A percentile compares a stretch with the other conserved stretches of the same genome.
Conservation (phyloP, 2,797 vertebrate species). For the Odontamblyopus lacepedii region DNA sequence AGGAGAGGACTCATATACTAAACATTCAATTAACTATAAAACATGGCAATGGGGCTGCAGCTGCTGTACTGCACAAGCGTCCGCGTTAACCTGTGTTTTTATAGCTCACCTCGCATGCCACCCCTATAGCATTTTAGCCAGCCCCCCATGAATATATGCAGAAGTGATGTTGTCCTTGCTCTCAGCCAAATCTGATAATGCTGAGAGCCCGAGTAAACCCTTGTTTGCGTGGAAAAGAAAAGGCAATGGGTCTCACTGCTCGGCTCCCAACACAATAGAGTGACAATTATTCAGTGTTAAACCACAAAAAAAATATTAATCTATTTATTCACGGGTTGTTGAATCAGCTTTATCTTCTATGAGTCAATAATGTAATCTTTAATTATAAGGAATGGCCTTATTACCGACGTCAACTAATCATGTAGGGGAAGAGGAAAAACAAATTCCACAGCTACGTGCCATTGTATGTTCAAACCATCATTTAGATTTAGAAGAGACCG, state of each 20-base stretch:
- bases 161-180: conserved; percentile 74
- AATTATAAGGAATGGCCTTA: conserved; percentile 74
- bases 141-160: conserved; percentile 73
- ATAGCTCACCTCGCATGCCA: conserved; percentile 56
- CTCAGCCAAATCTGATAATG: conserved; percentile 78
- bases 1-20: conserved; percentile 41
- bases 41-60: conserved; percentile 43
- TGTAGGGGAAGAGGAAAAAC: conserved; percentile 49
- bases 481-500: conserved; percentile 47
- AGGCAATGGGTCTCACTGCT: conserved; percentile 66
- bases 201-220: conserved; percentile 66
- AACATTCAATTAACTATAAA: conserved; percentile 74
- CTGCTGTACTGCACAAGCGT: conserved; percentile 49
- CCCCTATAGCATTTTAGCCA: conserved; percentile 55
- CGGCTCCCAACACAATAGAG: conserved; percentile 61
- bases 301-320: conserved; percentile 68
- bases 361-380: conserved; percentile 77
- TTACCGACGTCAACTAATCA: conserved; percentile 65
- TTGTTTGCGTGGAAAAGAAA: conserved; percentile 62
- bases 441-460: conserved; percentile 44
- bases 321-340: conserved; percentile 76
- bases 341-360: conserved; percentile 71
- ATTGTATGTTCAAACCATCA: conserved; percentile 47
- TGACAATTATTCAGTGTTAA: conserved; percentile 66
- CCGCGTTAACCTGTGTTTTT: conserved; percentile 59